Evolutionary conservation across 2,113 vertebrate genomes (phyloP).

Genomic region (Eptatretus burgeri): DNA sequence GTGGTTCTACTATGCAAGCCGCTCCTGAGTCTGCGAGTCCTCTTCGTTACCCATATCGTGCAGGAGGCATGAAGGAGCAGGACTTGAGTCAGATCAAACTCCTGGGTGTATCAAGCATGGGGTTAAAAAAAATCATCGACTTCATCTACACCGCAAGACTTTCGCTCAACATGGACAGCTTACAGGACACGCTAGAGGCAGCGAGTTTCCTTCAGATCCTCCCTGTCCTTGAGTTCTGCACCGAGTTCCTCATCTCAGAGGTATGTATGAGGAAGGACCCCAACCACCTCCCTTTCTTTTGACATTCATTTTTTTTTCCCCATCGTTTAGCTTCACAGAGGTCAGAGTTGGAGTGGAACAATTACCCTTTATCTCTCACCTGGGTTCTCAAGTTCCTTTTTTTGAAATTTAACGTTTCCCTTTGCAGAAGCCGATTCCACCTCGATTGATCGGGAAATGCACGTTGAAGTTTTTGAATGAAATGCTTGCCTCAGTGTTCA

Average conservation of each 20-base stretch:
- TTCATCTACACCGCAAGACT: slow-evolving; percentile 33
- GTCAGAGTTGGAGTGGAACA: no score
- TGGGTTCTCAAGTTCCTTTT: no score
- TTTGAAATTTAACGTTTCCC: no score
- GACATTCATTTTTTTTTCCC: no score
- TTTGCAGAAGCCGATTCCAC: no score
- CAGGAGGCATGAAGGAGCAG: slow-evolving; percentile 34
- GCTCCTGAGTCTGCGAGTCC: background rate
- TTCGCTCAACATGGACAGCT: slow-evolving; percentile 20
- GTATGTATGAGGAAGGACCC: no score
- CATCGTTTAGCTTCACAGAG: no score
- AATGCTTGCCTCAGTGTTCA: no score
- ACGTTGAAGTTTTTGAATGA: no score
- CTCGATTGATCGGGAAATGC: no score
- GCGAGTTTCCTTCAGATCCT: slow-evolving; percentile 35
- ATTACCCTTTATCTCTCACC: no score
- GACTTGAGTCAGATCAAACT: slow-evolving; percentile 31
- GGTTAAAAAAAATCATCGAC: slow-evolving; percentile 30
- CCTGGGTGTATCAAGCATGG: slow-evolving; percentile 22
- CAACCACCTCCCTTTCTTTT: no score
- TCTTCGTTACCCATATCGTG: background rate
- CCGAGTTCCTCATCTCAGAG: slow-evolving; percentile 31
- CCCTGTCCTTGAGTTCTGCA: slow-evolving; percentile 30
- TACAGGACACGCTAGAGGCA: slow-evolving; percentile 33
- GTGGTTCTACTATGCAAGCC: background rate